Percentiles rank a stretch among this genome's conserved stretches.
Conservation (phyloP, 2,888 invertebrate genomes). For the Caenorhabditis sp. region DNA sequence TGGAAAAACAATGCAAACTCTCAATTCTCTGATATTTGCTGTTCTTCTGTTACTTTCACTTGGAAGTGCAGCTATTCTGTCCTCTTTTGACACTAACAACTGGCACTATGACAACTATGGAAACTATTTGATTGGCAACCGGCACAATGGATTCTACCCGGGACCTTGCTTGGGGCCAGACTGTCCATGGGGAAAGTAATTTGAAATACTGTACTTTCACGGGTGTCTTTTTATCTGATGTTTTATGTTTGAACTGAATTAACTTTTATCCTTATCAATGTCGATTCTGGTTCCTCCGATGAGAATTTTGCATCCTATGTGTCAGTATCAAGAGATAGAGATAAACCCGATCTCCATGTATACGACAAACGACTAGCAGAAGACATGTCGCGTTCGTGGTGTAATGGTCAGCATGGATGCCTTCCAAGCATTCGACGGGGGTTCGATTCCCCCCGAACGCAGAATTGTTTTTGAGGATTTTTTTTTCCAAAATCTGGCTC, state of each 20-base stretch:
- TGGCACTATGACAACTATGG: constrained; percentile 60
- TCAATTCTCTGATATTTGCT: neutral
- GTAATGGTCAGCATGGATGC: constrained; percentile 77
- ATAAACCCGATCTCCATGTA: neutral
- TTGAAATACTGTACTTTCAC: neutral
- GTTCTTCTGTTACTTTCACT: constrained; percentile 7
- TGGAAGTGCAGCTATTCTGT: neutral
- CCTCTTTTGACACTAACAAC: too few species aligned
- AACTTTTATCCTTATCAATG: too few species aligned
- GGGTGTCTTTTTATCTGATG: too few species aligned
- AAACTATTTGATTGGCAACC: constrained; percentile 56
- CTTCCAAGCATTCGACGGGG: constrained; percentile 77
- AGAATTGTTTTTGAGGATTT: constrained; percentile 49
- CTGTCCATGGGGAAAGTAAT: constrained; percentile 61
- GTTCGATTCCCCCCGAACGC: constrained; percentile 75
- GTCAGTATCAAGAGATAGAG: too few species aligned
- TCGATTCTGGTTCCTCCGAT: too few species aligned
- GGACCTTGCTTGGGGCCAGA: constrained; percentile 58
- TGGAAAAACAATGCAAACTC: constrained; percentile 9
- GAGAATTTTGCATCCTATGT: too few species aligned
- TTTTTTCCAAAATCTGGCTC: too few species aligned
- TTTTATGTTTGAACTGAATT: too few species aligned
- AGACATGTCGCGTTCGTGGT: constrained; percentile 69
- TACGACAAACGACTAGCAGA: neutral
- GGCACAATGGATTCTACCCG: constrained; percentile 55